Percentiles rank a stretch among this genome's conserved stretches.
Evolutionary conservation across 1,140 invertebrate genomes (phyloP).

Genomic region (Cheumatopsyche charites): DNA sequence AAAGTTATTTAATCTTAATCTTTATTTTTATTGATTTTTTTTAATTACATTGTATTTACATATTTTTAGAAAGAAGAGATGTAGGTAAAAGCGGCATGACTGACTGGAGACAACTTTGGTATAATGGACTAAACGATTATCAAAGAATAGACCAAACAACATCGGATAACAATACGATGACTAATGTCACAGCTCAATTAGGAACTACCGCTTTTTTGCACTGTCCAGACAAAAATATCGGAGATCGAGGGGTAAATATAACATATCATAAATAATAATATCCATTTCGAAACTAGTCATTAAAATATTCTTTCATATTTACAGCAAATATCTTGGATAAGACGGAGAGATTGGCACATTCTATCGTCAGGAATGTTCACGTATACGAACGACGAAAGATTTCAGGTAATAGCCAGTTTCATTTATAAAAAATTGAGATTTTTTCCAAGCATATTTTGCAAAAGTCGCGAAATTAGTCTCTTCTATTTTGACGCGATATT

Average conservation of each 20-base stretch:
- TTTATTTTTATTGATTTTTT: constrained; percentile 5
- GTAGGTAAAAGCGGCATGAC: constrained; percentile 50
- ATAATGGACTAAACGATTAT: constrained; percentile 64
- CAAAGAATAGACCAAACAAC: constrained; percentile 62
- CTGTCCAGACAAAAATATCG: constrained; percentile 59
- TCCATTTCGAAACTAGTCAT: too few relatives aligned
- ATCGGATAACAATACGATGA: constrained; percentile 54
- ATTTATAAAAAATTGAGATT: neutral
- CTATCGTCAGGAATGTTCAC: constrained; percentile 87
- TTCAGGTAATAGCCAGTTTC: constrained; percentile 62
- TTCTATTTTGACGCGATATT: too few relatives aligned
- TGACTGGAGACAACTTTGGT: constrained; percentile 67
- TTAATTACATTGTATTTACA: constrained; percentile 20
- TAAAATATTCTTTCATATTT: constrained; percentile 44
- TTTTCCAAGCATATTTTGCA: too few relatives aligned
- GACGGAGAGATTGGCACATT: constrained; percentile 89
- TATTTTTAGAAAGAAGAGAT: constrained; percentile 40
- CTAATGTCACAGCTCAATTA: constrained; percentile 60
- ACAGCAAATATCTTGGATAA: constrained; percentile 87
- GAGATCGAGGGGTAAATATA: constrained; percentile 48
- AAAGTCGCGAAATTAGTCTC: too few relatives aligned
- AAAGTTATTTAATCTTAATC: too few relatives aligned
- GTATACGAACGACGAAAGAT: constrained; percentile 91
- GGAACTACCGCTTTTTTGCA: constrained; percentile 61
- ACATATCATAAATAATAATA: neutral